Base-by-base conservation (phyloP, 2,797 vertebrate genomes). In the Acridotheres tristis region DNA sequence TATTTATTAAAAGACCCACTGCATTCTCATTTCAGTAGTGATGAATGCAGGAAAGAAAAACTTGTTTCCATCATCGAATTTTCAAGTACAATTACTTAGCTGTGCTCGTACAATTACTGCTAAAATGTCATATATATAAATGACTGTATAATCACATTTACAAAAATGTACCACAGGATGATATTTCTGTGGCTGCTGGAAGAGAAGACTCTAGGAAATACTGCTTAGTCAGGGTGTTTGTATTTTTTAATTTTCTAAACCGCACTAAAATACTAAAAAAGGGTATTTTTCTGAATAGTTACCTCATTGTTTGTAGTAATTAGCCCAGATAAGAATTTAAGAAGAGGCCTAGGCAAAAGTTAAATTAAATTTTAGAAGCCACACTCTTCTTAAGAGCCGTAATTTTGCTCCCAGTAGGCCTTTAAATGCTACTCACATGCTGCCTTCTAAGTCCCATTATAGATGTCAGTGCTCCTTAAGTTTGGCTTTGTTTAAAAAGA, bases 341-440 rank as follows among this genome's bases (percentile, higher is more conserved):
- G 79, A 91, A 68, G 89, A 71, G 68, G 36, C 36, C 57, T 80
- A 85, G 65, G 86, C 89, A 95, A 74, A 42, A 87, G 81, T 82
- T 66, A 76, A 88, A 93, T 88, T 94, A 81, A 78, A 77, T 93
- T 94, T 94, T 85, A 88, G 93, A 89, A 92, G 78, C 57, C 61
- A 50, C 16, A 42, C 21, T 91, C 63, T 38, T 82, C 67, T 68
- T 63, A 80, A 79, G 65, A 94, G 68, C 67, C 10, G 1, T 80
- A 89, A 92, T 95, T 96, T 96, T 94, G 34, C 61, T 93, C 93
- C 84, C 93, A 47, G 90, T 90, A 68, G 86, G 88, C 50, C 61
- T 93, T 95, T 88, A 89, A 86, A 88, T 85, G 77, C 77, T 85
- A 16, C 84, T 89, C 69, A 59, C 43, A 22, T 66, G 71, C 81